These are phyloP conservation scores for Ariolimax columbianus DNA, from an alignment of 2,888 invertebrate species.

Conservation along the genomic window DNA sequence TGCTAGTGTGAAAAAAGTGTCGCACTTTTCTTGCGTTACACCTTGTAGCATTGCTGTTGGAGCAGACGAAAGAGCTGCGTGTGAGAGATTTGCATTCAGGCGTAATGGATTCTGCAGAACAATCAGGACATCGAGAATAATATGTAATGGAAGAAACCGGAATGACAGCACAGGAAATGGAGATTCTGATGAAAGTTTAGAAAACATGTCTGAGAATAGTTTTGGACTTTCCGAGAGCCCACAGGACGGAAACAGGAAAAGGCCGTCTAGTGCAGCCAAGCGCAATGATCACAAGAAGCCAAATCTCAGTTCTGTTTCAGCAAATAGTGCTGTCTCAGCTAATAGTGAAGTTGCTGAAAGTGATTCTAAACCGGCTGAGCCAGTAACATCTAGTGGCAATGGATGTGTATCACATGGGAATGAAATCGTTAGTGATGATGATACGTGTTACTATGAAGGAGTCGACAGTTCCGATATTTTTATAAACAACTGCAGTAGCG, in stretches of 20 bases:
- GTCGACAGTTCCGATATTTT: conserved; percentile 51
- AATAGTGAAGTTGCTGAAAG: conserved; percentile 10
- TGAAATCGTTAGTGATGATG: conserved; percentile 45
- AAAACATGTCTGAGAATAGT: conserved; percentile 46
- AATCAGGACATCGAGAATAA: conserved; percentile 32
- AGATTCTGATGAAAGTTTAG: conserved; percentile 51
- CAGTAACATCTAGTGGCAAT: conserved; percentile 32
- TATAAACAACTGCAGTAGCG: conserved; percentile 45
- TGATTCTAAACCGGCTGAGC: conserved; percentile 32
- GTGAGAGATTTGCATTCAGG: conserved; percentile 50
- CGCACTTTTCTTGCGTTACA: conserved; percentile 36
- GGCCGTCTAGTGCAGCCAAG: conserved; percentile 17
- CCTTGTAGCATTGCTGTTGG: conserved; percentile 50
- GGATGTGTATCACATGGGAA: conserved; percentile 32
- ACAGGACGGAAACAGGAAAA: conserved; percentile 46
- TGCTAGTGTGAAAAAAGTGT: conserved; percentile 25
- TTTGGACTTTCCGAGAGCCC: conserved; percentile 37
- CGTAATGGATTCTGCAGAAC: conserved; percentile 43
- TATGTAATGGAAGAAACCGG: conserved; percentile 41
- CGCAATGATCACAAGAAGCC: conserved; percentile 37
- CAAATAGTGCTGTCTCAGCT: background rate
- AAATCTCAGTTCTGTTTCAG: conserved; percentile 4
- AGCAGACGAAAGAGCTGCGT: conserved; percentile 45
- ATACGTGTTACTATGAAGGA: conserved; percentile 47
- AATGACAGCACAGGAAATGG: conserved; percentile 49